phyloP scores from a whole-genome alignment of 2,888 invertebrate genomes.

The Troglohyphantes excavatus region DNA sequence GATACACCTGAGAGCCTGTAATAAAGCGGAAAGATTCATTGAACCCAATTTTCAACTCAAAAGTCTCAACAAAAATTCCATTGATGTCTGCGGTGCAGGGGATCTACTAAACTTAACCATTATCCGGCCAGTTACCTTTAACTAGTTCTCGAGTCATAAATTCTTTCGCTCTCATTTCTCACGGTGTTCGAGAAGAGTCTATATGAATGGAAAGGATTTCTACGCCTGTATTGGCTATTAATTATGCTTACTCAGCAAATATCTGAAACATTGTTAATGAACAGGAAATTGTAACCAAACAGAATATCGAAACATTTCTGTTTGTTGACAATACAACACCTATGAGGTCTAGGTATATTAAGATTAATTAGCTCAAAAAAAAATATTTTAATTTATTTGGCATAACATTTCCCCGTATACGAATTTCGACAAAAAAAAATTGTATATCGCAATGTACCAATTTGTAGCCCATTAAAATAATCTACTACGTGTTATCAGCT shows the following conservation, averaged over 20 bases:
- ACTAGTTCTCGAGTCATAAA: conserved; percentile 47
- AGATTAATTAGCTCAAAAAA: too few species aligned
- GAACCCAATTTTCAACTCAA: background rate
- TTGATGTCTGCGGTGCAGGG: conserved; percentile 19
- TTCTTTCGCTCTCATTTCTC: conserved; percentile 10
- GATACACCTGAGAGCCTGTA: background rate
- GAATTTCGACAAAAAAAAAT: too few species aligned
- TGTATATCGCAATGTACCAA: too few species aligned
- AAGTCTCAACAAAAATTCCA: conserved; percentile 21
- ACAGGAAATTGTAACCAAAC: background rate
- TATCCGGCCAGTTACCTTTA: conserved; percentile 48
- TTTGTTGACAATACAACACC: too few species aligned
- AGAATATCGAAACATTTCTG: too few species aligned
- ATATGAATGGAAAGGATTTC: background rate
- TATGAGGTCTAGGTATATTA: too few species aligned
- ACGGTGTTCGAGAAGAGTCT: background rate
- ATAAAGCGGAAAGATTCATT: background rate
- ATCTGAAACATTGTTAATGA: background rate
- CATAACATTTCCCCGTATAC: too few species aligned
- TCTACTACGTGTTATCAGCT: too few species aligned
- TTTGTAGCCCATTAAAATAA: too few species aligned
- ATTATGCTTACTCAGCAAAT: background rate
- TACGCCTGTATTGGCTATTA: background rate
- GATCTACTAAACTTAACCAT: conserved; percentile 11
- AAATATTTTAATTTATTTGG: too few species aligned